Conservation (phyloP, 2,113 vertebrate genomes). For the Pandion haliaetus region DNA sequence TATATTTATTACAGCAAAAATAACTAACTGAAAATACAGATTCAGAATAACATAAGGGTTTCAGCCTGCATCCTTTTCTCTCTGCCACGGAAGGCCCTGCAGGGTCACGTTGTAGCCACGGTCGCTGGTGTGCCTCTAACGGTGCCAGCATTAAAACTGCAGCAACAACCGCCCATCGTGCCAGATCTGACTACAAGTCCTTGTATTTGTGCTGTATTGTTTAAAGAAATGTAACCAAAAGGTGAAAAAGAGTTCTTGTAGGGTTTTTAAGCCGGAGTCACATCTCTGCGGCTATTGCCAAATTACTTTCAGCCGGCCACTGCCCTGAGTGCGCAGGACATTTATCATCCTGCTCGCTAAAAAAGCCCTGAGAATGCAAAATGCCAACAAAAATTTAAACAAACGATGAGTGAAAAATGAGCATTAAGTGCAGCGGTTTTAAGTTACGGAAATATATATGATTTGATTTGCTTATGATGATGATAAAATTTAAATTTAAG, state of each 20-base stretch:
- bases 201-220: neutral
- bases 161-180: rapidly evolving
- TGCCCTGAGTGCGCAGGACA: rapidly evolving
- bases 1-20: neutral
- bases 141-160: neutral
- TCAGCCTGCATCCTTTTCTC: neutral
- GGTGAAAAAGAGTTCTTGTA: neutral
- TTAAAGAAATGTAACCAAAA: neutral
- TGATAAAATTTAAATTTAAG: constrained; percentile 4
- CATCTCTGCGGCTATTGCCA: neutral
- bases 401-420: neutral
- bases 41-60: neutral
- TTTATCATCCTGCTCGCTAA: neutral
- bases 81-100: neutral
- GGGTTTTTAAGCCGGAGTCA: neutral
- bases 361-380: neutral
- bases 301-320: neutral
- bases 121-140: neutral
- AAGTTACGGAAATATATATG: neutral
- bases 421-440: neutral
- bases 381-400: neutral
- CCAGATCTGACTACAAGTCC: neutral
- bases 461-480: neutral
- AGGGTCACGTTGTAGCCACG: rapidly evolving
- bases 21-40: neutral